These are phyloP conservation scores for Corvus moneduloides DNA, from an alignment of 2,113 vertebrate genomes.

Conservation along the genomic window DNA sequence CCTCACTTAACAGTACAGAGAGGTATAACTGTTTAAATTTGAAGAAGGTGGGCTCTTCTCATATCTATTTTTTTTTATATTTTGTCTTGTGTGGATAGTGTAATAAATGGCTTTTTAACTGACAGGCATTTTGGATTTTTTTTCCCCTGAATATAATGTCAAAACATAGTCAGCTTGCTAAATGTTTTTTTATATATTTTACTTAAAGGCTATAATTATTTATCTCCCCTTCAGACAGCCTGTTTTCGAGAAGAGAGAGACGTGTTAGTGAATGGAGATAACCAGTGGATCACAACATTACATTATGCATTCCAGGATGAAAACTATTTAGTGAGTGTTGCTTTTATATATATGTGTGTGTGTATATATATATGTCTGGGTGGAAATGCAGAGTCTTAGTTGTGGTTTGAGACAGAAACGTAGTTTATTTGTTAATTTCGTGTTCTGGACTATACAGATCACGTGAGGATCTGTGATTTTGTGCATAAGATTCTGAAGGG, in stretches of 20 bases:
- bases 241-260: conserved; percentile 98
- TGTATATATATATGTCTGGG: neutral
- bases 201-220: neutral
- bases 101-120: neutral
- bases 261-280: conserved; percentile 94
- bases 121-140: neutral
- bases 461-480: neutral
- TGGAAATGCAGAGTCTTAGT: neutral
- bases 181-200: neutral
- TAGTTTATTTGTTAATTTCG: neutral
- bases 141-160: accelerated
- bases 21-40: neutral
- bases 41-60: neutral
- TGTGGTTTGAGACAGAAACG: neutral
- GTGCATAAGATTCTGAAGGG: neutral
- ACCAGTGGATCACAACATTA: conserved; percentile 97
- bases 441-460: neutral
- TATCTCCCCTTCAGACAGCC: conserved; percentile 83
- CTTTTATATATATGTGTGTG: neutral
- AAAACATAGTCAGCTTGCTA: neutral
- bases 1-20: neutral
- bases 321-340: conserved; percentile 88
- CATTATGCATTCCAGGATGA: conserved; percentile 99
- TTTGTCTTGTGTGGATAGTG: neutral
- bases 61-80: neutral